These are phyloP conservation scores for Athene cunicularia DNA, from an alignment of 2,113 vertebrate genomes.

Conservation along the genomic window DNA sequence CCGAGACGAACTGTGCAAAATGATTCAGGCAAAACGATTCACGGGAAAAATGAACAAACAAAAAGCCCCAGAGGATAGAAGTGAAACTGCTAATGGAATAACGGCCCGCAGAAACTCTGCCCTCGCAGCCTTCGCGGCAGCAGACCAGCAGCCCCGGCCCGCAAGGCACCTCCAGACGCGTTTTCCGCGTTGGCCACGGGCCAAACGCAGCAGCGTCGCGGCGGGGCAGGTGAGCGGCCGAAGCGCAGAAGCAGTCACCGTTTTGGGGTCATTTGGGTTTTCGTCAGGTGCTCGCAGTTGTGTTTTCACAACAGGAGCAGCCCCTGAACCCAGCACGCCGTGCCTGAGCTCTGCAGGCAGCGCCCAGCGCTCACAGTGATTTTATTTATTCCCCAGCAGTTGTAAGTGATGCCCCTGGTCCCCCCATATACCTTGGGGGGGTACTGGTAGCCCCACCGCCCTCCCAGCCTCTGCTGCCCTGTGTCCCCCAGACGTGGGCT, in stretches of 20 bases:
- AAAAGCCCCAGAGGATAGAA: background rate
- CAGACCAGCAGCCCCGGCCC: background rate
- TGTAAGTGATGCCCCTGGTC: background rate
- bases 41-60: no score
- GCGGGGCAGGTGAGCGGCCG: background rate
- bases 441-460: background rate
- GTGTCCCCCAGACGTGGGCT: background rate
- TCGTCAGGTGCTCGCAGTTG: fast-evolving
- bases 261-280: background rate
- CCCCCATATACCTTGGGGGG: fast-evolving
- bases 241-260: background rate
- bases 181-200: background rate
- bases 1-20: background rate
- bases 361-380: fast-evolving
- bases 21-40: background rate
- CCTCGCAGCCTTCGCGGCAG: fast-evolving
- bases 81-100: background rate
- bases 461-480: background rate
- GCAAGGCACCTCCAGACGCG: fast-evolving
- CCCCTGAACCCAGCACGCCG: background rate
- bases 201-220: fast-evolving
- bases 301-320: background rate
- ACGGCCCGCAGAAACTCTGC: fast-evolving
- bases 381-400: fast-evolving
- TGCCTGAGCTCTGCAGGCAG: background rate